Conservation (phyloP, 1,140 invertebrate species). For the Cataglyphis hispanica region DNA sequence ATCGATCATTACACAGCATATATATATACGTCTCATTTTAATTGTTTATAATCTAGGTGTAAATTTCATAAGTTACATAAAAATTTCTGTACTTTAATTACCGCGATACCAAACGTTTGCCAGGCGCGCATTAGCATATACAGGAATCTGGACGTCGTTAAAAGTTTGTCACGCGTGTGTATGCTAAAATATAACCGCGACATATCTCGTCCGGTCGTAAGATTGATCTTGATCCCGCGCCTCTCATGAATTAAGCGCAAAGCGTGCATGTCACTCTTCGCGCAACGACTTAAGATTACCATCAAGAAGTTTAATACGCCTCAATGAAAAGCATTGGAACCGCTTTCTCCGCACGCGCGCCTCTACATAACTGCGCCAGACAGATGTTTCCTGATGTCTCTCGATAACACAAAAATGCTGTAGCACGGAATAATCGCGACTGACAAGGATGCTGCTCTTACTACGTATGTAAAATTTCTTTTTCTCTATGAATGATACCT, state of each 20-base stretch:
- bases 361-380: neutral
- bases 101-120: neutral
- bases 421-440: neutral
- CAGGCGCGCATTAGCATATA: slow-evolving; percentile 58
- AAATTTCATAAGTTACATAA: slow-evolving; percentile 44
- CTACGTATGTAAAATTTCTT: neutral
- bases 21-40: slow-evolving; percentile 23
- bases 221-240: slow-evolving; percentile 63
- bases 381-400: slow-evolving; percentile 31
- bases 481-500: neutral
- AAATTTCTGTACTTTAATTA: slow-evolving; percentile 51
- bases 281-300: slow-evolving; percentile 60
- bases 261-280: slow-evolving; percentile 51
- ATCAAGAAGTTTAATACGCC: slow-evolving; percentile 63
- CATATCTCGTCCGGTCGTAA: slow-evolving; percentile 53
- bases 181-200: slow-evolving; percentile 57
- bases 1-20: slow-evolving; percentile 23
- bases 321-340: slow-evolving; percentile 61
- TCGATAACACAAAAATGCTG: neutral
- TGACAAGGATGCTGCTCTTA: no score
- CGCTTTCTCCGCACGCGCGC: slow-evolving; percentile 34
- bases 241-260: slow-evolving; percentile 22
- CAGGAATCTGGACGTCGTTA: slow-evolving; percentile 44
- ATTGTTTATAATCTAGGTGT: slow-evolving; percentile 45
- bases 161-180: slow-evolving; percentile 56